Evolutionary conservation across 2,113 vertebrate genomes (phyloP).

Genomic region (Leucoraja erinaceus): DNA sequence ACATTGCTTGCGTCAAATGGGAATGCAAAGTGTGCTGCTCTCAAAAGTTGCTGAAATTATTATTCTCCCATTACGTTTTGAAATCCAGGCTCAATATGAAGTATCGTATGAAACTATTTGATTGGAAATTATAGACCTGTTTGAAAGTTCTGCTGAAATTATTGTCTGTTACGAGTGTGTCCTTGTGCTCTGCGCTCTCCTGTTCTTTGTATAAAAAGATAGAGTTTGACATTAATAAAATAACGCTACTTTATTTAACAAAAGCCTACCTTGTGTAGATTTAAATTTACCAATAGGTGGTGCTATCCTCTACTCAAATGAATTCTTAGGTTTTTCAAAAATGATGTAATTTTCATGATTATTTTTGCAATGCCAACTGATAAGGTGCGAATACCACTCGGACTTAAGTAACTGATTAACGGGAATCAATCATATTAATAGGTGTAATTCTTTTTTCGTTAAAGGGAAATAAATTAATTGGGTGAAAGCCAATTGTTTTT

Average conservation of each 20-base stretch:
- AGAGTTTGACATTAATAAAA: not conserved
- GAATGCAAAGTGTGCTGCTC: not conserved
- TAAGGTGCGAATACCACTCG: not conserved
- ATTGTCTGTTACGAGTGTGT: not conserved
- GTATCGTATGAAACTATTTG: not conserved
- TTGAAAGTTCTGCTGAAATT: not conserved
- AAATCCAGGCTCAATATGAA: not conserved
- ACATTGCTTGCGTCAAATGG: not conserved
- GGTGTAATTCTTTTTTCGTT: too few species aligned
- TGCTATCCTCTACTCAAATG: not conserved
- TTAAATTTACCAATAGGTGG: constrained; percentile 2
- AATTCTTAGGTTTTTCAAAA: not conserved
- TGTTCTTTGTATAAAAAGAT: not conserved
- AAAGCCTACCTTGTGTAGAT: not conserved
- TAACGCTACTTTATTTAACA: not conserved
- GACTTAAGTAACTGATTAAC: not conserved
- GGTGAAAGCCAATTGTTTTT: too few species aligned
- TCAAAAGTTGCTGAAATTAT: not conserved
- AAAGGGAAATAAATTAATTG: too few species aligned
- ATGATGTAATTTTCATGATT: not conserved
- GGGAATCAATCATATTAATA: too few species aligned
- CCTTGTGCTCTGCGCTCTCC: not conserved
- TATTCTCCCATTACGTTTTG: not conserved
- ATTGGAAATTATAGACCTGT: not conserved
- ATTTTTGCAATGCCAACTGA: not conserved